phyloP scores from a whole-genome alignment of 2,797 vertebrate genomes.

The Novumbra hubbsi region DNA sequence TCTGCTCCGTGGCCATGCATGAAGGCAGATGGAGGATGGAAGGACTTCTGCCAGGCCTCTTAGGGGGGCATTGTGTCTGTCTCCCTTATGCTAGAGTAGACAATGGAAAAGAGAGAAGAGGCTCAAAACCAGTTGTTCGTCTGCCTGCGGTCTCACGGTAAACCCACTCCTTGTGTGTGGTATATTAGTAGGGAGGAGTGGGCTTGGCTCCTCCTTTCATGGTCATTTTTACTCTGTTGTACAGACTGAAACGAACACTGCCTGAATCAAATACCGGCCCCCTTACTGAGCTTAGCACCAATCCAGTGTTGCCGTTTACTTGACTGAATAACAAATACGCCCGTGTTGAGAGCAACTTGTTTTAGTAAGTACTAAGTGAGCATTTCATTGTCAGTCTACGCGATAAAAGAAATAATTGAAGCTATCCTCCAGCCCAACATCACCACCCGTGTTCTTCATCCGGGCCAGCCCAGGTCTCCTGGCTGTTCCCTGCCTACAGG shows the following conservation, averaged over 20 bases:
- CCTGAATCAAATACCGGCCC: constrained; percentile 22
- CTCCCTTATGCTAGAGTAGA: constrained; percentile 43
- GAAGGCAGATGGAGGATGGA: constrained; percentile 65
- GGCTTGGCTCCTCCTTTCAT: constrained; percentile 16
- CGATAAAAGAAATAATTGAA: no score
- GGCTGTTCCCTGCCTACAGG: no score
- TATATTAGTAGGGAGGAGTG: constrained; percentile 41
- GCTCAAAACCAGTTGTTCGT: constrained; percentile 58
- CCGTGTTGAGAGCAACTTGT: neutral
- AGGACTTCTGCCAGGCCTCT: constrained; percentile 64
- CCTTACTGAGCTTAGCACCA: constrained; percentile 26
- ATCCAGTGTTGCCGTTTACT: constrained; percentile 1
- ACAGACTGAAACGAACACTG: constrained; percentile 45
- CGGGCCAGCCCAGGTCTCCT: no score
- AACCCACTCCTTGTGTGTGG: constrained; percentile 39
- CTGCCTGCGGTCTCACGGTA: constrained; percentile 49
- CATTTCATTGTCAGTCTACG: no score
- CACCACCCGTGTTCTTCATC: no score
- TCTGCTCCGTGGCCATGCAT: constrained; percentile 62
- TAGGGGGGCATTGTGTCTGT: constrained; percentile 50
- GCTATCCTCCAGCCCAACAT: no score
- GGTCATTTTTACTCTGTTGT: constrained; percentile 37
- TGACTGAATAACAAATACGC: neutral
- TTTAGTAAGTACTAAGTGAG: no score
- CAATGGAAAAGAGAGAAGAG: constrained; percentile 59